Conservation (phyloP, 2,888 invertebrate species). For the Cerceris ruficornis region DNA sequence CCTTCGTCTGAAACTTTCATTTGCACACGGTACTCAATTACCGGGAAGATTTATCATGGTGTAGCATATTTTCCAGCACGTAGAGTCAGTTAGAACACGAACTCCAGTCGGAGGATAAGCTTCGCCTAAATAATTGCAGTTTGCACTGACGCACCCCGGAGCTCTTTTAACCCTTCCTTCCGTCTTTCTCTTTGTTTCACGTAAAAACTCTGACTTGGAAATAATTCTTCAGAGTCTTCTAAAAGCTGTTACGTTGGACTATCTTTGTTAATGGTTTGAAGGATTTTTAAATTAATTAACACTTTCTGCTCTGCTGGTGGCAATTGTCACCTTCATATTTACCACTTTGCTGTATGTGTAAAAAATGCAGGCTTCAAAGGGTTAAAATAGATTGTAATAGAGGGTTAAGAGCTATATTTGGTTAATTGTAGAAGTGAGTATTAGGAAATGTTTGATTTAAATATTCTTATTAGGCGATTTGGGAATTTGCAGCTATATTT, state of each 20-base stretch:
- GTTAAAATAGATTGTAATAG: too few species aligned
- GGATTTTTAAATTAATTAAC: background rate
- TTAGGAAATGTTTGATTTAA: too few species aligned
- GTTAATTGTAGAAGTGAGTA: too few species aligned
- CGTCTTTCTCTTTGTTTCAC: background rate
- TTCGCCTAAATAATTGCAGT: constrained; percentile 57
- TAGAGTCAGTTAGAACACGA: constrained; percentile 15
- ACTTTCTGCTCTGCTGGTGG: background rate
- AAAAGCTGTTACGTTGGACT: background rate
- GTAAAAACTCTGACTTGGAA: background rate
- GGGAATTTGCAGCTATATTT: too few species aligned
- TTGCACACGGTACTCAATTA: constrained; percentile 49
- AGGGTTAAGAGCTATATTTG: too few species aligned
- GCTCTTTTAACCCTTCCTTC: constrained; percentile 22
- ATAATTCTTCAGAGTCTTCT: background rate
- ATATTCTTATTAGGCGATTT: too few species aligned
- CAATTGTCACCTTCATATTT: too few species aligned
- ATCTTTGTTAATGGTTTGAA: background rate
- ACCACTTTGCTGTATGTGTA: too few species aligned
- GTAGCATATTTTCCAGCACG: constrained; percentile 32
- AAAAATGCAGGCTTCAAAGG: too few species aligned
- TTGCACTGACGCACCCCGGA: constrained; percentile 20
- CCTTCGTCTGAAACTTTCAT: constrained; percentile 44
- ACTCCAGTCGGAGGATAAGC: constrained; percentile 28
- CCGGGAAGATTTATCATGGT: constrained; percentile 42